Percentiles rank a stretch among this genome's conserved stretches.
These are phyloP conservation scores for Trachelus stipa DNA, from an alignment of 2,888 invertebrate genomes.

Conservation along the genomic window DNA sequence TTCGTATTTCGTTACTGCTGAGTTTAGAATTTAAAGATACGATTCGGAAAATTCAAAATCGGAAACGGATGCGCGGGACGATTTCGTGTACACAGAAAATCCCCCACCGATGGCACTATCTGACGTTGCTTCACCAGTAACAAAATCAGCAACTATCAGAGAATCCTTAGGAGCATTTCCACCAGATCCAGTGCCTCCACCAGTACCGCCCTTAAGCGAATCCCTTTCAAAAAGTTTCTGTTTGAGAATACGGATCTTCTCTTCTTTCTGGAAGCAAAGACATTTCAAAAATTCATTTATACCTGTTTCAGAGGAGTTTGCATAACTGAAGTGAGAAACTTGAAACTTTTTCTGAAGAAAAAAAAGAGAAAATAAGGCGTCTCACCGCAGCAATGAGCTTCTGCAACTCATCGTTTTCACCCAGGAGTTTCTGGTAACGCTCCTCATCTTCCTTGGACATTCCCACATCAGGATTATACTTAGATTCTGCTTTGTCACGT, in stretches of 20 bases:
- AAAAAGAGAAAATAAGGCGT: constrained; percentile 5
- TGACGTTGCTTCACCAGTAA: constrained; percentile 82
- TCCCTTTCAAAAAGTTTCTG: constrained; percentile 85
- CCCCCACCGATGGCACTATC: constrained; percentile 81
- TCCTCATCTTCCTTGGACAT: constrained; percentile 94
- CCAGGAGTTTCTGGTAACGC: constrained; percentile 89
- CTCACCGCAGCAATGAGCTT: constrained; percentile 91
- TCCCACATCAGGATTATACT: constrained; percentile 85
- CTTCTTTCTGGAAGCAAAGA: constrained; percentile 78
- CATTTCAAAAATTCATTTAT: neutral
- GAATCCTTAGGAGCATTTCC: constrained; percentile 73
- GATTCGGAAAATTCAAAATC: constrained; percentile 91
- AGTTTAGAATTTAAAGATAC: constrained; percentile 73
- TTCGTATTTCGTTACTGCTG: neutral
- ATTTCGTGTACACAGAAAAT: constrained; percentile 81
- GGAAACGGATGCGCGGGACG: constrained; percentile 86
- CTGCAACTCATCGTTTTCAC: constrained; percentile 96
- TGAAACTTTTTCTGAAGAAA: neutral
- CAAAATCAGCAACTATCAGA: constrained; percentile 80
- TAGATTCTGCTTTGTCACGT: constrained; percentile 87
- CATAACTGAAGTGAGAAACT: neutral
- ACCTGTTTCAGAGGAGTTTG: neutral
- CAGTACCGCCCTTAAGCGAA: constrained; percentile 69
- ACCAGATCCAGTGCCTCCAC: constrained; percentile 46
- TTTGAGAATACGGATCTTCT: constrained; percentile 85